phyloP scores from a whole-genome alignment of 1,140 invertebrate species.

The Drosophila busckii region DNA sequence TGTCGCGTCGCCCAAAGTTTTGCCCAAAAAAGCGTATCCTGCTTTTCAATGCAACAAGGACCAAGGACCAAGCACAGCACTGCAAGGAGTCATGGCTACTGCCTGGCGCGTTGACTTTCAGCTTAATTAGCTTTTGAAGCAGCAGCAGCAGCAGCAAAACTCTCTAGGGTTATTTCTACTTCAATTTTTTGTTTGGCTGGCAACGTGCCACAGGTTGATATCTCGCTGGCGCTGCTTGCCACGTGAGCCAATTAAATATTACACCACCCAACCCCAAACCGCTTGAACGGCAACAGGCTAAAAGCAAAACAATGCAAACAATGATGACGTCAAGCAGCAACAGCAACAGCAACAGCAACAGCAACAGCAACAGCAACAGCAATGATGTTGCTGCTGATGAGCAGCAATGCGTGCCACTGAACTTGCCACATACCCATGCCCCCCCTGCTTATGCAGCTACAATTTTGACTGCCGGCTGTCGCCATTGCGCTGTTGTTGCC shows the following conservation, averaged over 20 bases:
- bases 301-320: constrained; percentile 50
- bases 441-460: constrained; percentile 20
- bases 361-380: not conserved
- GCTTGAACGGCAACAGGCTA: constrained; percentile 12
- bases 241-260: constrained; percentile 64
- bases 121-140: constrained; percentile 71
- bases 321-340: constrained; percentile 38
- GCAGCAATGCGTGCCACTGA: not conserved
- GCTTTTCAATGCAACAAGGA: constrained; percentile 28
- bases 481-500: constrained; percentile 57
- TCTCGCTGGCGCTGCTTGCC: constrained; percentile 9
- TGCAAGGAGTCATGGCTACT: constrained; percentile 14
- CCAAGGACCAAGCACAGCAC: constrained; percentile 2
- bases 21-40: constrained; percentile 48
- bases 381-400: constrained; percentile 11
- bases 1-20: constrained; percentile 71
- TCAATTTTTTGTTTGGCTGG: not conserved
- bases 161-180: constrained; percentile 2
- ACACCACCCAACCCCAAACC: no score
- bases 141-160: constrained; percentile 20
- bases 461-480: constrained; percentile 41
- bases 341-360: not conserved
- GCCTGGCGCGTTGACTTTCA: constrained; percentile 59
- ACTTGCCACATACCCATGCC: no score
- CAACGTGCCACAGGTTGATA: constrained; percentile 6